Evolutionary conservation across 2,113 vertebrate species (phyloP).

Genomic region (Psittacus erithacus): DNA sequence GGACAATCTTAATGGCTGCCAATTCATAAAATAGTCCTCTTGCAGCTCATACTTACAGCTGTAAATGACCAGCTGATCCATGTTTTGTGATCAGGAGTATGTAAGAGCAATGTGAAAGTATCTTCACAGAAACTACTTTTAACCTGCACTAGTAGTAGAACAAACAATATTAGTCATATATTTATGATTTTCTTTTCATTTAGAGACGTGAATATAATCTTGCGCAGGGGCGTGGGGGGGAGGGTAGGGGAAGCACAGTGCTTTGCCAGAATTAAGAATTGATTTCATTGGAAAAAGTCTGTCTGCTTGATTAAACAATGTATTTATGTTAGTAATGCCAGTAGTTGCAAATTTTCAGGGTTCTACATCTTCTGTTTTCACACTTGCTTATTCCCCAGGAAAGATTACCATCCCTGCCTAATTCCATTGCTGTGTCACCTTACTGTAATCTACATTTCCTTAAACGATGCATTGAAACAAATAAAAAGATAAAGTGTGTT

Average conservation of each 20-base stretch:
- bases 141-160: background rate
- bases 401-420: background rate
- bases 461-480: slow-evolving; percentile 3
- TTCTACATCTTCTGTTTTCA: background rate
- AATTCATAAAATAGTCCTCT: background rate
- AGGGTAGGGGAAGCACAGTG: background rate
- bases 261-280: background rate
- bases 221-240: background rate
- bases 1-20: background rate
- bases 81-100: background rate
- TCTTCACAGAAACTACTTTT: background rate
- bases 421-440: background rate
- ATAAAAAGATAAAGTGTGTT: background rate
- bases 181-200: background rate
- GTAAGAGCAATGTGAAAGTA: background rate
- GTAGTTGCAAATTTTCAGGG: background rate
- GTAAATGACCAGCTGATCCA: background rate
- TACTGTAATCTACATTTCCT: background rate
- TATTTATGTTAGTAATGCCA: background rate
- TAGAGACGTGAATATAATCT: background rate
- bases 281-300: background rate
- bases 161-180: background rate
- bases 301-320: background rate
- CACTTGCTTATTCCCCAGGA: background rate
- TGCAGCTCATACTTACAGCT: background rate